Conservation (phyloP, 2,113 vertebrate genomes). For the Gymnobelideus leadbeateri region DNA sequence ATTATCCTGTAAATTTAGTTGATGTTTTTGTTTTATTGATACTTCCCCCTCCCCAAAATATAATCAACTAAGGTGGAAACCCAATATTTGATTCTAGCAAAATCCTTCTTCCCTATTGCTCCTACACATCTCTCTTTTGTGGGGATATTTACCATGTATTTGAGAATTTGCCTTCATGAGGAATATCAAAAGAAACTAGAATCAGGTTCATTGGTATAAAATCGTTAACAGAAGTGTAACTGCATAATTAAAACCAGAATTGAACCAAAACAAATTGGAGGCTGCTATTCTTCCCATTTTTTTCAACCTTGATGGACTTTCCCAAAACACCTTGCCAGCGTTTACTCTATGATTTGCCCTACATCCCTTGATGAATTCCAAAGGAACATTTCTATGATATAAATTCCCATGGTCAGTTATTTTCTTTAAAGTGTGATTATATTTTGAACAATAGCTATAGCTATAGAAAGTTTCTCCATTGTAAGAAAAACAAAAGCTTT, state of each 20-base stretch:
- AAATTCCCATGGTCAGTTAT: not conserved
- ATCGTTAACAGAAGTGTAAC: constrained; percentile 19
- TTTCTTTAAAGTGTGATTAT: constrained; percentile 11
- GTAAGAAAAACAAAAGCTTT: not conserved
- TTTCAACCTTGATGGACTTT: not conserved
- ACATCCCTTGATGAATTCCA: not conserved
- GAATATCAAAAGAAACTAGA: not conserved
- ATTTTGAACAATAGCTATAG: not conserved
- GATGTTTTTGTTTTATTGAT: not conserved
- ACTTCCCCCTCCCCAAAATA: not conserved
- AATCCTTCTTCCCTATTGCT: not conserved
- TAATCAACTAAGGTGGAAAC: not conserved
- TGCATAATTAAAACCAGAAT: constrained; percentile 32
- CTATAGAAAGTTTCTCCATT: not conserved
- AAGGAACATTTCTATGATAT: not conserved
- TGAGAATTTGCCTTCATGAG: not conserved
- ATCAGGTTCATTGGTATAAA: not conserved
- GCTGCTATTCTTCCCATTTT: not conserved
- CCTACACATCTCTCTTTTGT: not conserved
- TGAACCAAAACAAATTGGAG: not conserved
- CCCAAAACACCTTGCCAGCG: not conserved
- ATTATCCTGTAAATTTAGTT: not conserved
- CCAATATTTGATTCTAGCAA: not conserved
- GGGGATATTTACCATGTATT: not conserved
- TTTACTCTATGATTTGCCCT: not conserved